Base-by-base conservation (phyloP, 2,888 invertebrate genomes). In the Tiliacea aurago region DNA sequence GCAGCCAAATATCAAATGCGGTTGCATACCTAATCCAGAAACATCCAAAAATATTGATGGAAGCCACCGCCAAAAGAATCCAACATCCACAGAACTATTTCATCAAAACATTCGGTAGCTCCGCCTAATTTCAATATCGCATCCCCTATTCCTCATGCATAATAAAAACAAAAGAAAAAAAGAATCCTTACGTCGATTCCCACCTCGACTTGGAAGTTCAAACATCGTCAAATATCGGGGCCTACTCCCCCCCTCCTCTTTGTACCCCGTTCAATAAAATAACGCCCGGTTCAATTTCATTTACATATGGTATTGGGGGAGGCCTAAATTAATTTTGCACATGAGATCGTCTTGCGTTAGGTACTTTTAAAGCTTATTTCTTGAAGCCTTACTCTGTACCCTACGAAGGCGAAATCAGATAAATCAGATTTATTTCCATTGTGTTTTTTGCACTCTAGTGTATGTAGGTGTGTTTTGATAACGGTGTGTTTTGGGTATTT, bases 251-350 rank as follows among this genome's bases (percentile, higher is more conserved):
- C 72, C 63, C 68, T 43, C 62, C 20, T 13, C 56, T 51, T 53
- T 53, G 37, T 33, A 20, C 37, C 80, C 84, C 84, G 81, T 80
- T 84, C 88, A 86, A 88, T 89, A 88, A 88, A 87, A 86, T 88
- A 89, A 86, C 88, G 86, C 87, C 83, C 83, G 84, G 88, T 89
- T 90, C 91, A 91, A 93, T 92, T 91, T 91, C 91, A 93, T 93
- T 93, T 93, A 90, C 93, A 92, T 93, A 92, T 88, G 92, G 90
- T 90, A 91, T 90, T 88, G 87, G 85, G 86, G 88, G 90, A 80
- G 88, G 83, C 86, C 85, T 89, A 91, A 92, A 93, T 93, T 93
- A 92, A 92, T 92, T 93, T 93, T 88, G 88, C 89, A 88, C 88
- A 85, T 83, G 87, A 85, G 87, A 88, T 86, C 86, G 87, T 85